phyloP scores from a whole-genome alignment of 2,797 vertebrate species.

The Amphiprion clarkii region DNA sequence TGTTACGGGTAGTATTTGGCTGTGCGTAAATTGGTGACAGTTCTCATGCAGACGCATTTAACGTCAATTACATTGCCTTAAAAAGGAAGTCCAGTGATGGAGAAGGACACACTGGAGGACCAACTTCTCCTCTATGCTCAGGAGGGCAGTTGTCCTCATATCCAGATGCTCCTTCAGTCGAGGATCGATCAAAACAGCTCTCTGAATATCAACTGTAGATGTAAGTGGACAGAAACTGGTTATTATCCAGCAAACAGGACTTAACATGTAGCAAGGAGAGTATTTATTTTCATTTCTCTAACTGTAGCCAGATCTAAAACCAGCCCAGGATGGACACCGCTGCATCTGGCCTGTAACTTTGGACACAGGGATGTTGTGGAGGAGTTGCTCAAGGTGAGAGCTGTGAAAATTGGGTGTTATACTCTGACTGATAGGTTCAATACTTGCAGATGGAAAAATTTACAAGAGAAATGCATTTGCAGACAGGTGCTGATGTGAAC shows the following conservation, averaged over 20 bases:
- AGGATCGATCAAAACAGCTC: slow-evolving; percentile 71
- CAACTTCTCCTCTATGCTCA: slow-evolving; percentile 87
- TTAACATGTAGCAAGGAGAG: background rate
- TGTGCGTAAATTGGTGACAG: background rate
- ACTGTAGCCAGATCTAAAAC: slow-evolving; percentile 85
- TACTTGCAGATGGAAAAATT: background rate
- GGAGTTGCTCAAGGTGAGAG: slow-evolving; percentile 87
- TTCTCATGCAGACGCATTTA: background rate
- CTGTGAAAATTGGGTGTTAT: background rate
- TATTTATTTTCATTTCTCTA: slow-evolving; percentile 2
- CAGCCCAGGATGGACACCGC: slow-evolving; percentile 91
- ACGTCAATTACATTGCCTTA: background rate
- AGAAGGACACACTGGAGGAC: slow-evolving; percentile 80
- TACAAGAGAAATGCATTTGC: slow-evolving; percentile 41
- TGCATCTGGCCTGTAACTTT: slow-evolving; percentile 92
- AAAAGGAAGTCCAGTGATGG: slow-evolving; percentile 49
- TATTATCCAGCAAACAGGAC: background rate
- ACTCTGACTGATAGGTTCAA: background rate
- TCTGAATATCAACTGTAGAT: slow-evolving; percentile 91
- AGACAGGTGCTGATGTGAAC: slow-evolving; percentile 92
- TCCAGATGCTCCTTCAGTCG: slow-evolving; percentile 83
- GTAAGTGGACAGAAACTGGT: slow-evolving; percentile 71
- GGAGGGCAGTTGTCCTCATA: slow-evolving; percentile 84
- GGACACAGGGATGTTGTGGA: slow-evolving; percentile 90
- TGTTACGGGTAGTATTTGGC: too few relatives aligned